These are phyloP conservation scores for Incurvaria masculella DNA, from an alignment of 2,888 invertebrate species.

Conservation along the genomic window DNA sequence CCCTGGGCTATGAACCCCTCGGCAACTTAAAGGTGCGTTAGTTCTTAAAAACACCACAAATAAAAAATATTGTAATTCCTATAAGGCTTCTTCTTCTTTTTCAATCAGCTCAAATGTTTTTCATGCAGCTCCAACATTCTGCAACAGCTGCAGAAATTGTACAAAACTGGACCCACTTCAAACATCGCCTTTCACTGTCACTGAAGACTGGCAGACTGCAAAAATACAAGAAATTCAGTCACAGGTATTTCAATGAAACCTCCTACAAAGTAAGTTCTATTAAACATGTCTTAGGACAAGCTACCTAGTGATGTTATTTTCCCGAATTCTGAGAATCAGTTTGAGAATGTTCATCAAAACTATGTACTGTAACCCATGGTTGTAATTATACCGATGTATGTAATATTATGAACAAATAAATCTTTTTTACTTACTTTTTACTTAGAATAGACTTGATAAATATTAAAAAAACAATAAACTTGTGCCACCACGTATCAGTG, in stretches of 20 bases:
- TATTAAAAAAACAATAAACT: no score
- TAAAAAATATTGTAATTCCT: background rate
- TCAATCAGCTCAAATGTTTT: slow-evolving; percentile 21
- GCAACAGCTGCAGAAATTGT: slow-evolving; percentile 55
- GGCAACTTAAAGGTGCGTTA: background rate
- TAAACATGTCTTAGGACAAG: background rate
- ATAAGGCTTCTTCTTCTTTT: slow-evolving; percentile 3
- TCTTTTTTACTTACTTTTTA: slow-evolving; percentile 2
- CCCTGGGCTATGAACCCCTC: no score
- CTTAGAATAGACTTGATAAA: slow-evolving; percentile 7
- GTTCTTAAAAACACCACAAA: background rate
- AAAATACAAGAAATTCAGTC: slow-evolving; percentile 80
- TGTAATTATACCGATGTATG: no score
- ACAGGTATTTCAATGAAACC: slow-evolving; percentile 41
- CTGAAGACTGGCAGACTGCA: slow-evolving; percentile 76
- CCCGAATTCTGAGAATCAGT: background rate
- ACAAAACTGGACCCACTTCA: slow-evolving; percentile 62
- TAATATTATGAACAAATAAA: no score
- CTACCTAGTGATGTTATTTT: no score
- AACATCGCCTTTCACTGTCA: slow-evolving; percentile 67
- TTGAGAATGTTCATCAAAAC: background rate
- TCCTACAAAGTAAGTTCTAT: background rate
- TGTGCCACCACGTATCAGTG: no score
- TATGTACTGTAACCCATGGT: no score
- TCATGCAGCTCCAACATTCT: slow-evolving; percentile 55